Conservation (phyloP, 2,113 vertebrate species). For the Salminus brasiliensis region DNA sequence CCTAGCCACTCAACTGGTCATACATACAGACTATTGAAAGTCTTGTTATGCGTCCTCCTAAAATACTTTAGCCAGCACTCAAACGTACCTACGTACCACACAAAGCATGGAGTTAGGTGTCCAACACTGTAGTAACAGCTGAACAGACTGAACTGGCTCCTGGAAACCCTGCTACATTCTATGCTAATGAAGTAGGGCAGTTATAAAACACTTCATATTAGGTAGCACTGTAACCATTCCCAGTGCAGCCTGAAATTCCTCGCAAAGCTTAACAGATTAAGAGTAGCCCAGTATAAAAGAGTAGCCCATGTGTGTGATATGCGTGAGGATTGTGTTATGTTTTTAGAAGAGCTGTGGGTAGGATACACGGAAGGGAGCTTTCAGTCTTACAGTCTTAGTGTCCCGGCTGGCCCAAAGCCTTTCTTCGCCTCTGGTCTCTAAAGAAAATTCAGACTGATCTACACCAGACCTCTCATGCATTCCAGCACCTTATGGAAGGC, state of each 20-base stretch:
- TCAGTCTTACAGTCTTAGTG: constrained; percentile 49
- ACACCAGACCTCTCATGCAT: constrained; percentile 61
- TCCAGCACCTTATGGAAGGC: constrained; percentile 48
- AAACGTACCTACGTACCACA: too few relatives aligned
- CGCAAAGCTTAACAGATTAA: constrained; percentile 15
- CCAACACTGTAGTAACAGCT: not conserved
- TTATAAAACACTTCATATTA: not conserved
- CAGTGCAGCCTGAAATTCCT: not conserved
- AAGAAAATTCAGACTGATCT: constrained; percentile 43
- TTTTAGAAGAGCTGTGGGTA: constrained; percentile 49
- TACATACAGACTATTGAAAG: not conserved
- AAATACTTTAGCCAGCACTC: not conserved
- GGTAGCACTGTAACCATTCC: not conserved
- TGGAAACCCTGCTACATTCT: not conserved
- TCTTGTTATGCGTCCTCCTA: not conserved
- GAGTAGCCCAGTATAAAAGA: not conserved
- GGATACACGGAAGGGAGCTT: constrained; percentile 43
- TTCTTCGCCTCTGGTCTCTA: constrained; percentile 45
- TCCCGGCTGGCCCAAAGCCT: constrained; percentile 16
- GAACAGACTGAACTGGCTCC: not conserved
- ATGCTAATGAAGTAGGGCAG: not conserved
- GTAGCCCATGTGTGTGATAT: not conserved
- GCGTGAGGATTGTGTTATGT: constrained; percentile 57
- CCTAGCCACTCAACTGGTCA: not conserved
- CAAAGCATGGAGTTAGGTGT: not conserved